phyloP scores from a whole-genome alignment of 2,888 invertebrate species.

The Coelopa pilipes region DNA sequence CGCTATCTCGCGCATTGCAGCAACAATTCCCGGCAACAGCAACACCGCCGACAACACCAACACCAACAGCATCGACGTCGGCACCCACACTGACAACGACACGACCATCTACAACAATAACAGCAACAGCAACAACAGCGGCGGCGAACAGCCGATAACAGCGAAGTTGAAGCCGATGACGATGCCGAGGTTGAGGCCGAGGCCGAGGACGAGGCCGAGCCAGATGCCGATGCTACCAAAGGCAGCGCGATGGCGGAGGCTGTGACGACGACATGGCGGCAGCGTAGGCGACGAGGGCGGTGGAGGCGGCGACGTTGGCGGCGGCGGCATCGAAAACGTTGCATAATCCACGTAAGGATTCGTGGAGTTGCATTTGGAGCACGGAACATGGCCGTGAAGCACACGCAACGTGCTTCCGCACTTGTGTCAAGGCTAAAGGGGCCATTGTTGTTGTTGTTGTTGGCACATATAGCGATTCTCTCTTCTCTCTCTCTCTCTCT shows the following conservation, averaged over 20 bases:
- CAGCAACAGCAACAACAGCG: background rate
- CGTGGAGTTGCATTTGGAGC: background rate
- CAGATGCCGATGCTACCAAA: slow-evolving; percentile 4
- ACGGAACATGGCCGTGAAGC: background rate
- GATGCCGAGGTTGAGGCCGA: no score
- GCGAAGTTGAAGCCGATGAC: background rate
- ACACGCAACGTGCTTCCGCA: slow-evolving; percentile 21
- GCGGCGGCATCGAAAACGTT: slow-evolving; percentile 6
- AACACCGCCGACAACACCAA: background rate
- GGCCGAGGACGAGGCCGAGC: no score
- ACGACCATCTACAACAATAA: background rate
- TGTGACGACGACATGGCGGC: background rate
- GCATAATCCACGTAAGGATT: slow-evolving; percentile 31
- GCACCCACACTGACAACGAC: background rate
- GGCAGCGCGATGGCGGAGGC: background rate
- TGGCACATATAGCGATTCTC: no score
- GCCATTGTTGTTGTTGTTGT: background rate
- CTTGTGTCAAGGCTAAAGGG: slow-evolving; percentile 43
- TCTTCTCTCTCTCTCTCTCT: no score
- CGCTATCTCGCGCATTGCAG: no score
- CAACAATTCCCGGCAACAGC: no score
- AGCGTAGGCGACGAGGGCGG: slow-evolving; percentile 16
- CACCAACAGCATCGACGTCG: background rate
- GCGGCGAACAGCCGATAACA: slow-evolving; percentile 4
- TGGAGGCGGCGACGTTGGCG: slow-evolving; percentile 10